phyloP scores from a whole-genome alignment of 2,113 vertebrate species.

The Calypte anna region DNA sequence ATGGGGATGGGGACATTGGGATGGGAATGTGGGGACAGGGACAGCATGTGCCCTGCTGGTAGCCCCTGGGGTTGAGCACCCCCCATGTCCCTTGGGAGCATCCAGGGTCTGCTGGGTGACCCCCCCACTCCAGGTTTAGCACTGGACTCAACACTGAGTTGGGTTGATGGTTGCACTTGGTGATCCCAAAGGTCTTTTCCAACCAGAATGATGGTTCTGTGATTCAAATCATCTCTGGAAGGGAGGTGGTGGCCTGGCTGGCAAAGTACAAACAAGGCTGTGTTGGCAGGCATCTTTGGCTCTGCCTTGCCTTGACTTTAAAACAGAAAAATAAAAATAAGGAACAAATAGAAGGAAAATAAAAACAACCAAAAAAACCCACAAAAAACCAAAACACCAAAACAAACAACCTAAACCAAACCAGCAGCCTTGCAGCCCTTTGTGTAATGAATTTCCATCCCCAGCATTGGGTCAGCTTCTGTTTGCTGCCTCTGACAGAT shows the following conservation, averaged over 20 bases:
- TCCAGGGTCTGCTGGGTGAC: not conserved
- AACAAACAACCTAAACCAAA: no score
- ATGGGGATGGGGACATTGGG: not conserved
- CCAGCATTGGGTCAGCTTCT: not conserved
- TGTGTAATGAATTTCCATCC: accelerated
- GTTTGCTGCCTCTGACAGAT: not conserved
- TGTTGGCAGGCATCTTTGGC: not conserved
- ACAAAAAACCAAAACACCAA: no score
- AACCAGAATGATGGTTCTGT: no score
- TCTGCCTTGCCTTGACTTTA: not conserved
- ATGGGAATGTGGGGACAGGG: no score
- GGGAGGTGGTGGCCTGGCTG: not conserved
- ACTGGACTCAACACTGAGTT: no score
- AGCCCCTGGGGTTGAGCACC: not conserved
- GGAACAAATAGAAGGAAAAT: not conserved
- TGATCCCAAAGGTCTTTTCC: no score
- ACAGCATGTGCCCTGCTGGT: not conserved
- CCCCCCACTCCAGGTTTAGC: no score
- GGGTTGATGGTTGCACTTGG: no score
- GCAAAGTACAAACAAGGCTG: not conserved
- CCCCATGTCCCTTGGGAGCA: not conserved
- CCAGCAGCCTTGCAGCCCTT: not conserved
- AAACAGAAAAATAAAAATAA: not conserved
- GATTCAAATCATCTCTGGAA: not conserved
- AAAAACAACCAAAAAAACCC: no score